phyloP scores from a whole-genome alignment of 2,797 vertebrate species.

The Epinephelus awoara region DNA sequence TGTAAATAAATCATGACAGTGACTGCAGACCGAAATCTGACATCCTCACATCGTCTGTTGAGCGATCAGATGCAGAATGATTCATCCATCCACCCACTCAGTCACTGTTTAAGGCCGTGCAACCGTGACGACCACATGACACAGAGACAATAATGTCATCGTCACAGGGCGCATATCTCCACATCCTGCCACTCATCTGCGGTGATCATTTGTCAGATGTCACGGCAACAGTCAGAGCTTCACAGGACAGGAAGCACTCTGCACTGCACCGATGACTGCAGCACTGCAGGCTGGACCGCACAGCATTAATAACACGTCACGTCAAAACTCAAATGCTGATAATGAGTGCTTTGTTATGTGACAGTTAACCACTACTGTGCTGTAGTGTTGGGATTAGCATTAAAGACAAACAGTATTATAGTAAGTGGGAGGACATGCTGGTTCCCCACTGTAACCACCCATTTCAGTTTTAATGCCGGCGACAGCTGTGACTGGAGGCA shows the following conservation, averaged over 20 bases:
- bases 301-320: background rate
- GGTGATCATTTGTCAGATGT: slow-evolving; percentile 46
- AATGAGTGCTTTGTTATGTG: background rate
- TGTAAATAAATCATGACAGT: too few species aligned
- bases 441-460: background rate
- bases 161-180: slow-evolving; percentile 42
- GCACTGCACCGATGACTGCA: background rate
- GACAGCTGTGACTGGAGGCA: too few species aligned
- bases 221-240: slow-evolving; percentile 27
- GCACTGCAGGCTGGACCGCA: background rate
- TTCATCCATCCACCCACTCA: slow-evolving; percentile 7
- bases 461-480: too few species aligned
- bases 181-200: slow-evolving; percentile 48
- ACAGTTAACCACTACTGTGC: background rate
- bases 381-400: background rate
- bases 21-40: background rate
- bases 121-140: slow-evolving; percentile 26
- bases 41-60: background rate
- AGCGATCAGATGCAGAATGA: background rate
- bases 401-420: background rate
- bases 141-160: slow-evolving; percentile 54
- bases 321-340: background rate
- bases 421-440: background rate
- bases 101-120: background rate
- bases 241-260: background rate